Percentiles rank a stretch among this genome's conserved stretches.
phyloP scores from a whole-genome alignment of 1,140 invertebrate species.

The Tetramorium alpestre region DNA sequence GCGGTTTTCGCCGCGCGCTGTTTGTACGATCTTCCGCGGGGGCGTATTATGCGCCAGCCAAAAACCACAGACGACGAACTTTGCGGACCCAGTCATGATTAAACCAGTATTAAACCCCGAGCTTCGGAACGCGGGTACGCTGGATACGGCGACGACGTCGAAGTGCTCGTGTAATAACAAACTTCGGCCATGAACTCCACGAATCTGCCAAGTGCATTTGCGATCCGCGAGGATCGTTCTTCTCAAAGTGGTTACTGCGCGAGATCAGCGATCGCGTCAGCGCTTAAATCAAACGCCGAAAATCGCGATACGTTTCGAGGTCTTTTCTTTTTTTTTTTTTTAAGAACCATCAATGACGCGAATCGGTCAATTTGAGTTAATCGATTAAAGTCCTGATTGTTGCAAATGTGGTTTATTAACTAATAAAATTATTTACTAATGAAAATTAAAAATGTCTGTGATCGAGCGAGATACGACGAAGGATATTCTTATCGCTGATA shows the following conservation, averaged over 20 bases:
- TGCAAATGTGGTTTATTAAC: neutral
- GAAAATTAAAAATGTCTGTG: neutral
- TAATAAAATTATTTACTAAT: neutral
- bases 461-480: neutral
- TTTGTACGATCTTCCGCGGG: conserved; percentile 58
- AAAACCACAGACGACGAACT: conserved; percentile 66
- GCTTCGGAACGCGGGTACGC: neutral
- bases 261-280: conserved; percentile 12
- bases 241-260: neutral
- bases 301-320: neutral
- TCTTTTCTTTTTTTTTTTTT: neutral
- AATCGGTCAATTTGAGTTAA: neutral
- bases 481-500: neutral
- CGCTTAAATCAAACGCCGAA: neutral
- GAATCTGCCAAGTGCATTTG: conserved; percentile 54
- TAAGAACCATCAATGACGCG: neutral
- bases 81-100: conserved; percentile 57
- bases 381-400: neutral
- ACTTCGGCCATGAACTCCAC: conserved; percentile 50
- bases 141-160: conserved; percentile 31
- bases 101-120: conserved; percentile 62
- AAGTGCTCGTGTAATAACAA: conserved; percentile 43
- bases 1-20: conserved; percentile 58
- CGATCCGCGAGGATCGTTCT: conserved; percentile 16
- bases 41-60: conserved; percentile 57